Evolutionary conservation across 2,797 vertebrate species (phyloP), one percentile per base, ranked within the genome.

Genomic region (Lepilemur ruficaudatus): DNA sequence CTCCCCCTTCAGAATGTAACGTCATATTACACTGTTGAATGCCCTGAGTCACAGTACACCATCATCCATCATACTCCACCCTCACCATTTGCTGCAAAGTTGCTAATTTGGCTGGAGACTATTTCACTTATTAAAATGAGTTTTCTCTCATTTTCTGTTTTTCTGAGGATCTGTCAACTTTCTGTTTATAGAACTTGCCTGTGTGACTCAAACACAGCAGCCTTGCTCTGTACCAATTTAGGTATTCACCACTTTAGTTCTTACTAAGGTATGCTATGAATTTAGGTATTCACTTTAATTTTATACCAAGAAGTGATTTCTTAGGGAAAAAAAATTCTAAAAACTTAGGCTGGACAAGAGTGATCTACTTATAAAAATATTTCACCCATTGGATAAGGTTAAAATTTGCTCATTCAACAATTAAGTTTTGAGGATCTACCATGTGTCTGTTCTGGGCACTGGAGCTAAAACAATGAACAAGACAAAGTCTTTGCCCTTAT

Each of bases 21-120:
- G 90, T 94, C 94, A 93, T 22, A 41, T 90, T 95, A 94, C 57
- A 93, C 95, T 96, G 84, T 87, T 97, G 97, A 98, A 96, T 86
- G 83, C 10, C 67, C 59, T 0, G 22, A 94, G 86, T 96, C 97
- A 57, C 78, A 76, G 50, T 61, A 23, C 25, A 73, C 79, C 83
- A 76, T 43, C 86, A 96, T 97, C 80, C 70, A 92, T 96, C 97
- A 94, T 70, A 69, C 79, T 89, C 96, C 75, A 80, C 48, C 48
- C 11, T 94, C 70, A 73, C 59, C 67, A 89, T 89, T 97, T 94
- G 70, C 87, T 93, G 93, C 95, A 94, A 96, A 48, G 81, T 96
- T 94, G 92, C 75, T 93, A 96, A 98, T 91, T 95, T 89, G 93
- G 69, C 67, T 2, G 0, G 57, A 93, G 95, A 95, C 82, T 79